Evolutionary conservation across 64 coral and sea anemone species (phyloP).

Genomic region (Dendronephthya gigantea): DNA sequence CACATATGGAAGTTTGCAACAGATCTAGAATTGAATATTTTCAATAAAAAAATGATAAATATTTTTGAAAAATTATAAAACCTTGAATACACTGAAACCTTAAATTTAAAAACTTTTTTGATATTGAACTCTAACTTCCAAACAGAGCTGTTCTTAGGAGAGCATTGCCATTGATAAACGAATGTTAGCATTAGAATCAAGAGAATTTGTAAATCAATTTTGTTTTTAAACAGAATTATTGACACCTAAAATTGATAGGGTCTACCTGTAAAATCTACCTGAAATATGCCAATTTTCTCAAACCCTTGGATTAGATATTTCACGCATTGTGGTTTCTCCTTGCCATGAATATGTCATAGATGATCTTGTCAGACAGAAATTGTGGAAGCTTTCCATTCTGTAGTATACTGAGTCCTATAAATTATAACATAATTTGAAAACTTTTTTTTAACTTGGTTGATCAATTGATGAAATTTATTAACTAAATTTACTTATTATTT

Average conservation of each 20-base stretch:
- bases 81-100: not conserved
- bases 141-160: too few species aligned
- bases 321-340: not conserved
- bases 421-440: not conserved
- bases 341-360: not conserved
- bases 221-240: too few species aligned
- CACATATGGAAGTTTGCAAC: not conserved
- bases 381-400: constrained; percentile 10
- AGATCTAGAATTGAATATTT: constrained; percentile 5
- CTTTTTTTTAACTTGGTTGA: too few species aligned
- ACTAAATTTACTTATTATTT: not conserved
- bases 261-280: not conserved
- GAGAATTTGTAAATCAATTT: too few species aligned
- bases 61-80: not conserved
- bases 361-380: not conserved
- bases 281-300: not conserved
- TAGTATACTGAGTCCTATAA: not conserved
- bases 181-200: too few species aligned
- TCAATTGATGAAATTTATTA: not conserved
- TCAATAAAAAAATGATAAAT: not conserved
- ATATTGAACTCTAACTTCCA: too few species aligned
- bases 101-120: not conserved
- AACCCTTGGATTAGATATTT: not conserved
- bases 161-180: too few species aligned
- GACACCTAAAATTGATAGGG: too few species aligned